Base-by-base conservation (phyloP, 1,140 invertebrate genomes). In the Amphibalanus amphitrite region DNA sequence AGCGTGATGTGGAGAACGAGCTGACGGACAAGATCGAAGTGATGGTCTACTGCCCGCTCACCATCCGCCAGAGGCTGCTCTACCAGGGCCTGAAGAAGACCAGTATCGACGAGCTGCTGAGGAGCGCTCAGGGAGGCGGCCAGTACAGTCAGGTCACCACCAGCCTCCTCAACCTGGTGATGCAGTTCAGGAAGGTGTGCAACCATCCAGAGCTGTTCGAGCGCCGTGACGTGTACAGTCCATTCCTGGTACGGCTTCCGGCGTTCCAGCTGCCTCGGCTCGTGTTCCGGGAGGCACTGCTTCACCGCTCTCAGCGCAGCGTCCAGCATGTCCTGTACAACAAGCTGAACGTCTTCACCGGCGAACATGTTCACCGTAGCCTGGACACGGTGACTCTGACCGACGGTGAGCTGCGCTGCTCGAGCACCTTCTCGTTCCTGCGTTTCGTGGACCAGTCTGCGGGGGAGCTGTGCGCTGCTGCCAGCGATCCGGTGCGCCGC, bases 1-100 rank as follows among this genome's bases (percentile, higher is more conserved):
- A 97, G 78, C 96, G 95, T 77, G 94, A 97, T 80, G 95, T 98
- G 0, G 94, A 97, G 79, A 96, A 97, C 82, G 94, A 97, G 79
- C 81, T 97, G 0, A 95, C 94, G 0, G 94, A 97, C 79, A 97
- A 97, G 83, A 95, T 97, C 77, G 90, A 92, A 70, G 69, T 74
- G 40, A 73, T 97, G 87, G 89, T 97, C 0, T 93, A 95, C 79
- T 98, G 95, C 80, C 94, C 93, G 0, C 82, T 97, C 23, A 97
- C 94, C 20, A 91, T 88, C 70, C 83, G 94, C 71, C 94, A 97
- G 78, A 91, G 90, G 79, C 82, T 92, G 71, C 82, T 97, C 33
- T 97, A 97, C 79, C 87, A 73, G 67, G 47, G 10, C 13, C 10
- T 96, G 80, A 91, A 95, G 80, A 97, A 97, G 81, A 97, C 97